These are phyloP conservation scores for Argyresthia albistria DNA, from an alignment of 2,888 invertebrate species.

Conservation along the genomic window DNA sequence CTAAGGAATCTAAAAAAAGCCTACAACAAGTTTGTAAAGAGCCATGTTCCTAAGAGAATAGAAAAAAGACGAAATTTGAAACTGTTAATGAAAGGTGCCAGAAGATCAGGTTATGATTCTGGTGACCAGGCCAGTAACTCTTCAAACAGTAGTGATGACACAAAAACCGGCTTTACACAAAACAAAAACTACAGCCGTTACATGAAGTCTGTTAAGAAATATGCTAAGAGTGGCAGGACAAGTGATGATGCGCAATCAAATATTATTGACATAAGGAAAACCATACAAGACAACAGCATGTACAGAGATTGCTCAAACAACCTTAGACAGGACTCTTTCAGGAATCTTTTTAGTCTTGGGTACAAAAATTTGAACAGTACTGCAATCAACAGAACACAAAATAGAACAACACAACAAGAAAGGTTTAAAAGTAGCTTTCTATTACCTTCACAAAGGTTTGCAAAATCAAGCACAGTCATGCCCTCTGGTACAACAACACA, in stretches of 20 bases:
- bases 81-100: slow-evolving; percentile 25
- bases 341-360: slow-evolving; percentile 20
- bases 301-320: slow-evolving; percentile 27
- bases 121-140: slow-evolving; percentile 48
- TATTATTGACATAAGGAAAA: slow-evolving; percentile 18
- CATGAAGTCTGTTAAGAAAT: slow-evolving; percentile 14
- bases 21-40: slow-evolving; percentile 29
- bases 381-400: slow-evolving; percentile 5
- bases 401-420: slow-evolving; percentile 23
- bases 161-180: slow-evolving; percentile 18
- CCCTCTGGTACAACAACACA: slow-evolving; percentile 12
- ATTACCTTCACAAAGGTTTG: slow-evolving; percentile 45
- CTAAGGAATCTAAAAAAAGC: slow-evolving; percentile 33
- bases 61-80: slow-evolving; percentile 34
- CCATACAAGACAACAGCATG: slow-evolving; percentile 22
- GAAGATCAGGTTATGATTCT: slow-evolving; percentile 38
- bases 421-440: slow-evolving; percentile 35
- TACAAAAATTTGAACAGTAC: background rate
- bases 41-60: slow-evolving; percentile 24
- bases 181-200: slow-evolving; percentile 10
- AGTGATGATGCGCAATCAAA: slow-evolving; percentile 15
- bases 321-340: slow-evolving; percentile 26
- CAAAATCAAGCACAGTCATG: slow-evolving; percentile 24
- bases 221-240: slow-evolving; percentile 22
- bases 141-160: slow-evolving; percentile 45